These are phyloP conservation scores for Apostichopus parvimensis DNA, from an alignment of 35 echinoderm and acorn worm species.

Conservation along the genomic window DNA sequence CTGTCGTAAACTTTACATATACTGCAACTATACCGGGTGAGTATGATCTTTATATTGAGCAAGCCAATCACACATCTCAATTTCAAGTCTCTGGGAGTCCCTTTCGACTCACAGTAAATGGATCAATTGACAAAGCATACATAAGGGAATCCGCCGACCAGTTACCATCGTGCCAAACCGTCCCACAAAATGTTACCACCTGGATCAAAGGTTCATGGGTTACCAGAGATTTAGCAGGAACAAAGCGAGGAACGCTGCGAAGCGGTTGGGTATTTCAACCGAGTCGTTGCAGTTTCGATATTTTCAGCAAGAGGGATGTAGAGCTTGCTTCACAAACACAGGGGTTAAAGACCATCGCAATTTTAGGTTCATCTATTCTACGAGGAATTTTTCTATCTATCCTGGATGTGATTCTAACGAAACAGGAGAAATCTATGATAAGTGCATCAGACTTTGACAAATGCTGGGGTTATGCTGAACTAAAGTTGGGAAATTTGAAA, in stretches of 20 bases:
- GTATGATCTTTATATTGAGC: not conserved
- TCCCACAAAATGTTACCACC: not conserved
- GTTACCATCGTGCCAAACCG: slow-evolving; percentile 5
- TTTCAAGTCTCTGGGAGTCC: not conserved
- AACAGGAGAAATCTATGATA: not conserved
- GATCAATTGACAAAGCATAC: not conserved
- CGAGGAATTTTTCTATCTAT: slow-evolving; percentile 7
- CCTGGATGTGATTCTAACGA: not conserved
- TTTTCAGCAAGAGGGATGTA: not conserved
- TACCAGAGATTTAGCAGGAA: not conserved
- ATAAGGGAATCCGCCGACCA: not conserved
- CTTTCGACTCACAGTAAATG: not conserved
- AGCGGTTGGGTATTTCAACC: not conserved
- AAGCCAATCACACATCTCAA: not conserved
- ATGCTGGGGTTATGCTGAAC: slow-evolving; percentile 12
- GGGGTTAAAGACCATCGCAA: not conserved
- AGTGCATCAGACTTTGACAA: not conserved
- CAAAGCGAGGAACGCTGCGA: not conserved
- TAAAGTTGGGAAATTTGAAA: not conserved
- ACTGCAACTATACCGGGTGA: not conserved
- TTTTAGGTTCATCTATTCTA: not conserved
- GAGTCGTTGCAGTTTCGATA: slow-evolving; percentile 3
- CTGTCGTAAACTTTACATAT: not conserved
- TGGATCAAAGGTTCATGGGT: not conserved
- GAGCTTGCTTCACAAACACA: not conserved